Conservation (phyloP, 2,888 invertebrate genomes). For the Drosophila diplacantha region DNA sequence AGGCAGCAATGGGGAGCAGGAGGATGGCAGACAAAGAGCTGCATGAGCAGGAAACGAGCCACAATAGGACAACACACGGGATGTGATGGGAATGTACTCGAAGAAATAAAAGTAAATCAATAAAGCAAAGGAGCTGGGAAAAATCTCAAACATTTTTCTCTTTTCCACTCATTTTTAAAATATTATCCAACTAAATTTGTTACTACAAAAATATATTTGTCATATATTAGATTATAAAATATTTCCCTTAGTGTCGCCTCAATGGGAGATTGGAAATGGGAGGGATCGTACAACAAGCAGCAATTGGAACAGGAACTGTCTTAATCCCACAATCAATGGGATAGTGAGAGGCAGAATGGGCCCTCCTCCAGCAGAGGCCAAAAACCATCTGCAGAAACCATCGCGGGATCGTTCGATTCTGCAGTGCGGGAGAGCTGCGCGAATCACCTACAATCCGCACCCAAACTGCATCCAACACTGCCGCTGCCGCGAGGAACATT, state of each 20-base stretch:
- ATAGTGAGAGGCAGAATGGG: constrained; percentile 35
- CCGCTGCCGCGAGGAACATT: constrained; percentile 15
- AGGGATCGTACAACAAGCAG: constrained; percentile 21
- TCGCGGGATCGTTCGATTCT: constrained; percentile 3
- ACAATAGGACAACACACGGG: constrained; percentile 61
- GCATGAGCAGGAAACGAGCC: constrained; percentile 61
- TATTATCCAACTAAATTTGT: no score
- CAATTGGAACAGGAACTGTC: constrained; percentile 50
- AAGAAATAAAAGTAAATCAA: neutral
- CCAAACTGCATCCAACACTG: constrained; percentile 7
- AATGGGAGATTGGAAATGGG: constrained; percentile 20
- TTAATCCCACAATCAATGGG: constrained; percentile 65
- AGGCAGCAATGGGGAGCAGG: constrained; percentile 30
- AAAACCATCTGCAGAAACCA: constrained; percentile 21
- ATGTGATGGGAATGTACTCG: constrained; percentile 22
- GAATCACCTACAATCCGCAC: constrained; percentile 12
- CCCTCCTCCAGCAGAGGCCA: constrained; percentile 4
- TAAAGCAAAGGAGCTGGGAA: neutral
- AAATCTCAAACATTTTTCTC: no score
- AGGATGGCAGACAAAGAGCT: constrained; percentile 56
- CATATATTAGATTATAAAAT: no score
- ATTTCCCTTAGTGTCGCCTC: neutral
- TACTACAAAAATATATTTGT: no score
- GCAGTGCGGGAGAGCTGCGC: constrained; percentile 22
- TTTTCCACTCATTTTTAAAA: no score